Base-by-base conservation (phyloP, 2,113 vertebrate species). In the Callospermophilus lateralis region DNA sequence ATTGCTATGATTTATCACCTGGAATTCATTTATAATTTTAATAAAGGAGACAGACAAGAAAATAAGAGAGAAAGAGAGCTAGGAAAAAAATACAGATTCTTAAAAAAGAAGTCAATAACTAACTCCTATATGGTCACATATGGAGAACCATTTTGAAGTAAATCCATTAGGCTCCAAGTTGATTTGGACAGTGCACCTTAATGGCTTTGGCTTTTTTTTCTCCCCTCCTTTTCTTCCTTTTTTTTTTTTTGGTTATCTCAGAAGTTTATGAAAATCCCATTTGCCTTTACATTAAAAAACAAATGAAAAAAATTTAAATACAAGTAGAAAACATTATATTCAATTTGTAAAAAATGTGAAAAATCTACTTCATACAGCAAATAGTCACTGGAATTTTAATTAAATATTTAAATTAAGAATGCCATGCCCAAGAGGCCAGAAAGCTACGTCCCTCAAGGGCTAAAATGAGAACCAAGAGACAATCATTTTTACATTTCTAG, bases 321-420 rank as follows among this genome's bases (percentile, higher is more conserved):
- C 97, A 93, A 97, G 15, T 34, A 97, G 90, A 98, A 98, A 98
- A 97, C n/a, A 97, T 96, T 96, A 94, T 61, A 87, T 30, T 97
- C 98, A 98, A 97, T 97, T 95, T 98, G 97, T 97, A 98, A 98
- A 98, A 98, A 97, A 61, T 92, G 96, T 98, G 90, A 94, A 98
- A 98, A 98, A 97, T 96, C 95, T 98, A 98, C 88, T 96, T 97
- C 89, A 95, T 96, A 96, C 89, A 98, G 94, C 98, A 98, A 98
- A 99, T 95, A 97, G 96, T 97, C 96, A 98, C 93, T 67, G 97
- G 97, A 93, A 98, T 98, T 97, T 98, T 97, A 98, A 97, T 95
- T 98, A 97, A 98, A 98, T 97, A 98, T 95, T 96, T 98, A 98
- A 98, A 98, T 98, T 97, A 97, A 98, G 97, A 98, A 93, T 97